phyloP scores from a whole-genome alignment of 2,113 vertebrate species.

The Sprattus sprattus region DNA sequence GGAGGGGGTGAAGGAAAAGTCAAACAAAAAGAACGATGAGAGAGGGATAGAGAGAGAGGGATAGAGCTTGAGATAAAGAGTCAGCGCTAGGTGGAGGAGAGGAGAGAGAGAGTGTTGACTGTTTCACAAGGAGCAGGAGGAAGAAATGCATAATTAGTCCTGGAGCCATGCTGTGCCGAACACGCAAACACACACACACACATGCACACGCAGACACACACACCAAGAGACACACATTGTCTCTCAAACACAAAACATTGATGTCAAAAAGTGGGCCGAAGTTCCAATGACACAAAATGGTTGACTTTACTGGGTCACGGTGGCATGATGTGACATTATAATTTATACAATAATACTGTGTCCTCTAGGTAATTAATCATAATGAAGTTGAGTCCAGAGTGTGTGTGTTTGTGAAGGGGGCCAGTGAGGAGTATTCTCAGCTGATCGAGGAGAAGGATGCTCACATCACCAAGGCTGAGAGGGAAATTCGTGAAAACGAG shows the following conservation, averaged over 20 bases:
- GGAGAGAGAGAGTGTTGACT: background rate
- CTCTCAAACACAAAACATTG: background rate
- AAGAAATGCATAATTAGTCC: slow-evolving; percentile 5
- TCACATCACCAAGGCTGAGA: slow-evolving; percentile 74
- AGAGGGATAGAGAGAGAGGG: background rate
- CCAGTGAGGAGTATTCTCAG: slow-evolving; percentile 64
- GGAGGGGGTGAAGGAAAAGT: background rate
- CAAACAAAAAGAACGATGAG: background rate
- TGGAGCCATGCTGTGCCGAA: background rate
- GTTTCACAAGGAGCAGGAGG: background rate
- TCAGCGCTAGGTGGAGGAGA: background rate
- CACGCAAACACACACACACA: background rate
- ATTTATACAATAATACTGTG: background rate
- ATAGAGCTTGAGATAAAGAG: too few species aligned
- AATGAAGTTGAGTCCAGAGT: background rate
- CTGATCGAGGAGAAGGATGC: slow-evolving; percentile 72
- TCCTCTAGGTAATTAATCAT: background rate
- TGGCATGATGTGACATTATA: background rate
- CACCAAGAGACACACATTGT: background rate
- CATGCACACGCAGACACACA: background rate
- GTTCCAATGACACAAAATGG: background rate
- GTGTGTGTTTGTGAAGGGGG: slow-evolving; percentile 62
- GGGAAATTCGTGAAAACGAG: slow-evolving; percentile 66
- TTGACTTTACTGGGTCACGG: background rate
- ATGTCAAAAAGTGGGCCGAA: background rate